A percentile compares a stretch with the other conserved stretches of the same genome.
These are phyloP conservation scores for Sebastes ruberrimus DNA, from an alignment of 2,797 vertebrate species.

Conservation along the genomic window DNA sequence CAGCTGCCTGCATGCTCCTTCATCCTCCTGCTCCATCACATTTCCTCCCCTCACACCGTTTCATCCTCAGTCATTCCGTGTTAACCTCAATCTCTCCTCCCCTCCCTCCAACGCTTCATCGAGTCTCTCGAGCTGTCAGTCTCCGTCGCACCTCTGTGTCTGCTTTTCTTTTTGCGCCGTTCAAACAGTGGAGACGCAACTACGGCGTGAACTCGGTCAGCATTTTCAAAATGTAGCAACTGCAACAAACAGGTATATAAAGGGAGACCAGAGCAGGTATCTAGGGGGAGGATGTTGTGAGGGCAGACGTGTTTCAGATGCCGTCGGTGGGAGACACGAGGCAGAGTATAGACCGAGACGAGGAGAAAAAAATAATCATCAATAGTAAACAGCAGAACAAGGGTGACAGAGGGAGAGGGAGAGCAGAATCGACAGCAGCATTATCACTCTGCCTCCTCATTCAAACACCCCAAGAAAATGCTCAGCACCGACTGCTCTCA, in stretches of 20 bases:
- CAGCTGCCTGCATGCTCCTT: slow-evolving; percentile 51
- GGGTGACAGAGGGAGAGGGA: slow-evolving; percentile 42
- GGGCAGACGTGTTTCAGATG: slow-evolving; percentile 20
- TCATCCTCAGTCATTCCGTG: slow-evolving; percentile 51
- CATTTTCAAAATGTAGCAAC: slow-evolving; percentile 17
- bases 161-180: slow-evolving; percentile 22
- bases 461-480: slow-evolving; percentile 72
- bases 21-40: slow-evolving; percentile 49
- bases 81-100: slow-evolving; percentile 60
- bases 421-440: slow-evolving; percentile 67
- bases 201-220: slow-evolving; percentile 24
- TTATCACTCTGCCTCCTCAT: slow-evolving; percentile 72
- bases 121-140: slow-evolving; percentile 59
- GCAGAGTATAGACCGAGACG: slow-evolving; percentile 15
- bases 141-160: slow-evolving; percentile 20
- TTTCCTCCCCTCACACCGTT: slow-evolving; percentile 45
- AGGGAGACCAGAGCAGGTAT: background rate
- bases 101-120: slow-evolving; percentile 26
- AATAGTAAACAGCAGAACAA: slow-evolving; percentile 44
- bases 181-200: background rate
- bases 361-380: background rate
- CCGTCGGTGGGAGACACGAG: background rate
- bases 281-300: background rate
- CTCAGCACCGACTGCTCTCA: slow-evolving; percentile 50
- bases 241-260: background rate